These are phyloP conservation scores for Callyntrura sp. DNA, from an alignment of 2,888 invertebrate species.

Conservation along the genomic window DNA sequence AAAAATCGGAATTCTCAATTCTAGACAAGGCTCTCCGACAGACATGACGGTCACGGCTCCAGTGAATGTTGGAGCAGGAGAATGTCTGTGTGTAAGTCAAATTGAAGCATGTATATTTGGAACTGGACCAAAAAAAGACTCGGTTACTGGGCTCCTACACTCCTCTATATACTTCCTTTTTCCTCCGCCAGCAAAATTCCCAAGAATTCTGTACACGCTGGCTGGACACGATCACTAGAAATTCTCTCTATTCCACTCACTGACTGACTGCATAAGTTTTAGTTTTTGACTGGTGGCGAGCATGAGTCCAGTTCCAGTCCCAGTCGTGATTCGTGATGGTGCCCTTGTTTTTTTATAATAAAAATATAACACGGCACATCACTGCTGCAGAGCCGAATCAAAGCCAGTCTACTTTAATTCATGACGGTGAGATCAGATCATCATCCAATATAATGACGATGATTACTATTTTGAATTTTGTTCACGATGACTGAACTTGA, in stretches of 20 bases:
- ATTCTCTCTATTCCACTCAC: constrained; percentile 13
- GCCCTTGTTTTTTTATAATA: constrained; percentile 25
- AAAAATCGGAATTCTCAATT: constrained; percentile 62
- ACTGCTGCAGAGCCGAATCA: background rate
- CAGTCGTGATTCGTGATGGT: constrained; percentile 50
- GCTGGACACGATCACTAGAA: constrained; percentile 44
- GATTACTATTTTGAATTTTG: constrained; percentile 44
- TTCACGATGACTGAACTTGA: constrained; percentile 33
- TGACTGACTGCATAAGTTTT: constrained; percentile 31
- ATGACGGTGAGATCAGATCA: constrained; percentile 54
- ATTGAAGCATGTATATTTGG: constrained; percentile 27
- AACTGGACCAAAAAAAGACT: constrained; percentile 57
- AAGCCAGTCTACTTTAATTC: constrained; percentile 5
- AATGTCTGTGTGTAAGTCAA: no score
- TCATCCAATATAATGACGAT: constrained; percentile 49
- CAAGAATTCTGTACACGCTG: constrained; percentile 31
- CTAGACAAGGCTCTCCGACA: constrained; percentile 53
- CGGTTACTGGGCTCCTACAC: constrained; percentile 18
- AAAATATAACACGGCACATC: constrained; percentile 44
- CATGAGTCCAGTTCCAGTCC: constrained; percentile 29
- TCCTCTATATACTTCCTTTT: constrained; percentile 58
- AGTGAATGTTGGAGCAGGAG: background rate
- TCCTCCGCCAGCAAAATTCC: constrained; percentile 67
- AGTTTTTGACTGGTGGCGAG: constrained; percentile 52
- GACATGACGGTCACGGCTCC: constrained; percentile 73